Conservation (phyloP, 1,140 invertebrate species). For the Micrasema minimum region DNA sequence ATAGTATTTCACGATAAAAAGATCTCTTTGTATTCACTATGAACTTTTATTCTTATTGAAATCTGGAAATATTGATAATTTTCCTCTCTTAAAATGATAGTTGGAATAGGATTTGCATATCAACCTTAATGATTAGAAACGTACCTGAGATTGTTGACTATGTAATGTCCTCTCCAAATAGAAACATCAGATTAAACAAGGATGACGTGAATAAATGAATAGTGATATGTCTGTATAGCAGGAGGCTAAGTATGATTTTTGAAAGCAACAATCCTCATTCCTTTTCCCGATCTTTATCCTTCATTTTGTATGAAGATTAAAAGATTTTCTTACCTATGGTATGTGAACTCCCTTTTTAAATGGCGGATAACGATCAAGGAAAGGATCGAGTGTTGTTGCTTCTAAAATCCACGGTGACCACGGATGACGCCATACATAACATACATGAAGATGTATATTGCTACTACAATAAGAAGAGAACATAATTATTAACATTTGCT, state of each 20-base stretch:
- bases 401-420: too few relatives aligned
- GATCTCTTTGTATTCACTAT: neutral
- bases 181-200: conserved; percentile 2
- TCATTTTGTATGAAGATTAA: too few relatives aligned
- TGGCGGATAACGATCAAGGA: too few relatives aligned
- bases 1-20: neutral
- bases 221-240: conserved; percentile 24
- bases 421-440: conserved; percentile 29
- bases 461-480: conserved; percentile 21
- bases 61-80: conserved; percentile 1
- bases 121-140: conserved; percentile 48
- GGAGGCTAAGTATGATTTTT: too few relatives aligned
- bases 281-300: too few relatives aligned
- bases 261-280: too few relatives aligned
- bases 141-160: conserved; percentile 48
- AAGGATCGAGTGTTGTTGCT: too few relatives aligned
- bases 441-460: too few relatives aligned
- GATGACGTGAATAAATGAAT: conserved; percentile 2
- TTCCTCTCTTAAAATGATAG: neutral
- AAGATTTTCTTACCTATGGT: too few relatives aligned
- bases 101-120: conserved; percentile 46
- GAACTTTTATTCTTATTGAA: neutral
- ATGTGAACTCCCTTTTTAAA: too few relatives aligned
- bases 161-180: conserved; percentile 17
- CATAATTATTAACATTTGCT: conserved; percentile 34